Percentiles rank a stretch among this genome's conserved stretches.
phyloP scores from a whole-genome alignment of 1,140 invertebrate genomes.

The Penaeus indicus region DNA sequence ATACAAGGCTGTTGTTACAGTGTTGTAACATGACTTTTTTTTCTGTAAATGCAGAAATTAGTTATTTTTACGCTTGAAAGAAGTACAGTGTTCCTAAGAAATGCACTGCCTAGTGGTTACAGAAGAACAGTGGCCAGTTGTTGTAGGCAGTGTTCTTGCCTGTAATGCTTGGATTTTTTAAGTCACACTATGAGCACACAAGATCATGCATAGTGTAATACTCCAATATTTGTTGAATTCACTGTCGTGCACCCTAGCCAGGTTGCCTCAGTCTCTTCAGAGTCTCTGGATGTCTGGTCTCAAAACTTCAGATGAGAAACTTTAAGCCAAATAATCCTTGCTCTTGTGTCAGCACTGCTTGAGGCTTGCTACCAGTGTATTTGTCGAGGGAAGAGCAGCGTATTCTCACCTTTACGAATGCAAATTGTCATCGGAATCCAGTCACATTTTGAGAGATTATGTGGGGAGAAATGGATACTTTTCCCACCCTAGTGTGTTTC shows the following conservation, averaged over 20 bases:
- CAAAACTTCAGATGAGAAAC: not conserved
- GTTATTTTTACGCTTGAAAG: slow-evolving; percentile 21
- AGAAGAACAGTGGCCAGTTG: slow-evolving; percentile 20
- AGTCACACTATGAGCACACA: slow-evolving; percentile 2
- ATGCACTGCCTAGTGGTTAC: not conserved
- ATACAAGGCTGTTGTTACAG: slow-evolving; percentile 42
- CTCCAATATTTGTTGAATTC: slow-evolving; percentile 21
- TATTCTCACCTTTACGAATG: slow-evolving; percentile 25
- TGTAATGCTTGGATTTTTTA: slow-evolving; percentile 34
- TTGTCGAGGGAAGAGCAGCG: slow-evolving; percentile 39
- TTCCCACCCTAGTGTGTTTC: slow-evolving; percentile 19
- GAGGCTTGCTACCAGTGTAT: slow-evolving; percentile 50
- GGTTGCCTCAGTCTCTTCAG: slow-evolving; percentile 26
- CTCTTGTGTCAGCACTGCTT: slow-evolving; percentile 46
- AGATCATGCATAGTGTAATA: slow-evolving; percentile 32
- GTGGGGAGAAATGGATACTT: slow-evolving; percentile 17
- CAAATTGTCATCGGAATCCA: slow-evolving; percentile 32
- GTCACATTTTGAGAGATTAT: slow-evolving; percentile 27
- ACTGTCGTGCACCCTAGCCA: slow-evolving; percentile 41
- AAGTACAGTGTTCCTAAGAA: slow-evolving; percentile 31
- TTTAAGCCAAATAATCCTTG: slow-evolving; percentile 19
- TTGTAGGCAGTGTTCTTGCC: slow-evolving; percentile 8
- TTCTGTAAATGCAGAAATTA: slow-evolving; percentile 39
- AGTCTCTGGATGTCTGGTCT: slow-evolving; percentile 29
- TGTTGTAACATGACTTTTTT: slow-evolving; percentile 31